phyloP scores from a whole-genome alignment of 2,797 vertebrate species.

The Scolopax rusticola region DNA sequence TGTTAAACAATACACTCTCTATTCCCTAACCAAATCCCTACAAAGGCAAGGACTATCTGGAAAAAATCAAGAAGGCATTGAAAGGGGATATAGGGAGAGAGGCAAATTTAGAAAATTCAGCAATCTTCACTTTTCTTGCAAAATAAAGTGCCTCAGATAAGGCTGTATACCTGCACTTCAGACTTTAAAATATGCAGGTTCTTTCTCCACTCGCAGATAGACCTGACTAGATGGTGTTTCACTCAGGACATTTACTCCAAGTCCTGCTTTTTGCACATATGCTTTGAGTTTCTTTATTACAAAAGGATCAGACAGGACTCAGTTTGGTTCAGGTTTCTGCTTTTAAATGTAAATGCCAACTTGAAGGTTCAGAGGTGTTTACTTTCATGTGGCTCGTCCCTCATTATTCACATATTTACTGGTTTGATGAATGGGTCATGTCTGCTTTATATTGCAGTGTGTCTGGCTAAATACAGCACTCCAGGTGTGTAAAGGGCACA shows the following conservation, averaged over 20 bases:
- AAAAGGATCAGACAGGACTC: background rate
- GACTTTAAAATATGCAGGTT: rapidly evolving
- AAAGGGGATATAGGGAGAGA: background rate
- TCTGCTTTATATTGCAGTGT: background rate
- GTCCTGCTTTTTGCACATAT: background rate
- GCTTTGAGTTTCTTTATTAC: background rate
- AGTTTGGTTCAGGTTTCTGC: background rate
- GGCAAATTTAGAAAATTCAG: background rate
- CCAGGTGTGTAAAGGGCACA: background rate
- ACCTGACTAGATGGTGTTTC: background rate
- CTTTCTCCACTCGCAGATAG: background rate
- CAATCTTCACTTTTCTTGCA: background rate
- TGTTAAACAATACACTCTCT: background rate
- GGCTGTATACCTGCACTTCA: background rate
- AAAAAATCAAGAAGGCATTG: background rate
- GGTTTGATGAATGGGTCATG: background rate
- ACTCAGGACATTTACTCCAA: background rate
- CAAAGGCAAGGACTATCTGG: background rate
- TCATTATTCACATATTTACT: background rate
- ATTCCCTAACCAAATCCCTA: background rate
- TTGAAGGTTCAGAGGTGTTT: background rate
- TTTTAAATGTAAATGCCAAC: background rate
- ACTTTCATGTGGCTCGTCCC: background rate
- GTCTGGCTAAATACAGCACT: background rate
- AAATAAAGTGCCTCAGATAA: background rate